Evolutionary conservation across 2,113 vertebrate species (phyloP), one percentile per base, ranked within the genome.

Genomic region (Albula goreensis): DNA sequence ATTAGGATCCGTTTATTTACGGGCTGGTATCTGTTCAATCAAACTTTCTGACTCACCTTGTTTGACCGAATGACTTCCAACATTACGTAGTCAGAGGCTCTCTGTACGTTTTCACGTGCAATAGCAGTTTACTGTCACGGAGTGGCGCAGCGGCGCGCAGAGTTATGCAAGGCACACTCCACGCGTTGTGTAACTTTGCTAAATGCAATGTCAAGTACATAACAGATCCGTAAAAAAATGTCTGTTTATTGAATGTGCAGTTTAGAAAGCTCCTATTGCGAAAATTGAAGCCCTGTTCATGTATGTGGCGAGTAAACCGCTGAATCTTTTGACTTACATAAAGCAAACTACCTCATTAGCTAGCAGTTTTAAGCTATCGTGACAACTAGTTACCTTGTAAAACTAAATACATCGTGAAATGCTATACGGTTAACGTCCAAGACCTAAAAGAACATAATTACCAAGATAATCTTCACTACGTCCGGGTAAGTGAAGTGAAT

Each of bases 101-200:
- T 5, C 22, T 63, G 7, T 15, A 63, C 60, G 15, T 41, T 80
- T 80, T 13, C 49, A 9, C 11, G 48, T 90, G 90, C 66, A 93
- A 85, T 90, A 11, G 80, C 4, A 5, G 0, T 0, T 0, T 41
- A 0, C 4, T 7, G 70, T 85, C 91, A 5, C 89, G 77, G 89
- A 87, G 91, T 2, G 90, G 87, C 79, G 83, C 81, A 22, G 11
- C 17, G 17, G 15, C 15, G 56, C 56, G 9, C 52, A 25, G 9
- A 22, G 87, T 95, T 95, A 95, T 80, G 90, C 95, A 95, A 95
- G 93, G 92, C 92, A 10, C 85, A 1, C 88, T 86, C 83, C 17
- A 60, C 84, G 31, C 84, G 88, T 95, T 95, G 93, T 95, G 92
- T 94, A 95, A 95, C 90, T 9, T 56, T n/a, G 70, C n/a, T 6